Evolutionary conservation across 2,888 invertebrate species (phyloP).

Genomic region (Liopterus haemorrhoidalis): DNA sequence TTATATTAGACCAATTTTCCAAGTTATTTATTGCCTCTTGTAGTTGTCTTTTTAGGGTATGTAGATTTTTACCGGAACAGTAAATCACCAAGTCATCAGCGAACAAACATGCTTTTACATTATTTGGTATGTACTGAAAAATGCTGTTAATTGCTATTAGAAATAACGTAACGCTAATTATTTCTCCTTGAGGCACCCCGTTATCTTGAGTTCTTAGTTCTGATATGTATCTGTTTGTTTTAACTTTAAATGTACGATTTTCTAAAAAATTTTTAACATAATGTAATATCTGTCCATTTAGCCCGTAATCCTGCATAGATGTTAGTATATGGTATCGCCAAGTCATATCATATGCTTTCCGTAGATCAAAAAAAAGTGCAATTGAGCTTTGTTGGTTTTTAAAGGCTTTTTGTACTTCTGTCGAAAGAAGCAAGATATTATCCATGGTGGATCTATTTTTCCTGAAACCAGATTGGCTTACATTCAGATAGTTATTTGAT

Average conservation of each 20-base stretch:
- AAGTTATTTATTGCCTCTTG: conserved; percentile 9
- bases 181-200: conserved; percentile 11
- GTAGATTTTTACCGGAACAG: background rate
- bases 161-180: conserved; percentile 10
- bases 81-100: conserved; percentile 11
- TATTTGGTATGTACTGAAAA: too few relatives aligned
- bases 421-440: too few relatives aligned
- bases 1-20: conserved; percentile 5
- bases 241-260: conserved; percentile 8
- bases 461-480: too few relatives aligned
- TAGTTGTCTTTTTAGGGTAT: conserved; percentile 4
- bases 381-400: too few relatives aligned
- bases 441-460: too few relatives aligned
- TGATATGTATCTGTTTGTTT: conserved; percentile 1
- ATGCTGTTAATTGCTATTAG: conserved; percentile 9
- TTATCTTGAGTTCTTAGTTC: conserved; percentile 1
- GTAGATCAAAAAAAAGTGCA: conserved; percentile 11
- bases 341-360: conserved; percentile 9
- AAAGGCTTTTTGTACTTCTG: too few relatives aligned
- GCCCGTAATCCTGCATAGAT: background rate
- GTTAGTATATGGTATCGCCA: conserved; percentile 8
- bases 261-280: conserved; percentile 7
- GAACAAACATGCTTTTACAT: background rate
- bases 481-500: too few relatives aligned
- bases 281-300: conserved; percentile 7